phyloP scores from a whole-genome alignment of 2,797 vertebrate species.

The Malacoraja senta region DNA sequence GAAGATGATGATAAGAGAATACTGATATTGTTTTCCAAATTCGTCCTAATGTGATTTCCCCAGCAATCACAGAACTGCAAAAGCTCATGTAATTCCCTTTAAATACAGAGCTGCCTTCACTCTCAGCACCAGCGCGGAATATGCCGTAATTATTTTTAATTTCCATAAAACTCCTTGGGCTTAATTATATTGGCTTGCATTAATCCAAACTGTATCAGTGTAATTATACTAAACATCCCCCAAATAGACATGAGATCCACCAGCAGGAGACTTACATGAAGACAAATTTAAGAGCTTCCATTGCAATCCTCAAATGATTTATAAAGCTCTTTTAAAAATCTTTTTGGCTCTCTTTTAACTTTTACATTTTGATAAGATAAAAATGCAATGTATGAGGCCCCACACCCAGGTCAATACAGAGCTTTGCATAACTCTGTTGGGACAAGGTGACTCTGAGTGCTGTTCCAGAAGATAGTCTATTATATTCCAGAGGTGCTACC shows the following conservation, averaged over 20 bases:
- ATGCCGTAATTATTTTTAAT: background rate
- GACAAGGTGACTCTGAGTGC: no score
- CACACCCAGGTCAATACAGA: background rate
- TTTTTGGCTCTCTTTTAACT: background rate
- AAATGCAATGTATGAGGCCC: background rate
- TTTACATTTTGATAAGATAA: background rate
- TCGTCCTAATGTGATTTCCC: background rate
- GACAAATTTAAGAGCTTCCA: background rate
- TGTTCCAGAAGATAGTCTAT: no score
- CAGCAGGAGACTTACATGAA: background rate
- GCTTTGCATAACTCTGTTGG: background rate
- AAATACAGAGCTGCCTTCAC: background rate
- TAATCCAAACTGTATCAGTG: background rate
- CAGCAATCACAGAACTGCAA: background rate
- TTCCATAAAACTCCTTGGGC: background rate
- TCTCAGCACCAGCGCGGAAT: background rate
- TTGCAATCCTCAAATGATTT: background rate
- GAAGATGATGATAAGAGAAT: background rate
- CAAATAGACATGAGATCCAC: background rate
- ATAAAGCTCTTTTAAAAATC: background rate
- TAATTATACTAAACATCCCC: background rate
- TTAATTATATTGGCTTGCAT: background rate
- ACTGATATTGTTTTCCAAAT: background rate
- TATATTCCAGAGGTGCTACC: no score
- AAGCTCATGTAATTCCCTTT: background rate